Evolutionary conservation across 2,113 vertebrate genomes (phyloP).

Genomic region (Dolichallabes microphthalmus): DNA sequence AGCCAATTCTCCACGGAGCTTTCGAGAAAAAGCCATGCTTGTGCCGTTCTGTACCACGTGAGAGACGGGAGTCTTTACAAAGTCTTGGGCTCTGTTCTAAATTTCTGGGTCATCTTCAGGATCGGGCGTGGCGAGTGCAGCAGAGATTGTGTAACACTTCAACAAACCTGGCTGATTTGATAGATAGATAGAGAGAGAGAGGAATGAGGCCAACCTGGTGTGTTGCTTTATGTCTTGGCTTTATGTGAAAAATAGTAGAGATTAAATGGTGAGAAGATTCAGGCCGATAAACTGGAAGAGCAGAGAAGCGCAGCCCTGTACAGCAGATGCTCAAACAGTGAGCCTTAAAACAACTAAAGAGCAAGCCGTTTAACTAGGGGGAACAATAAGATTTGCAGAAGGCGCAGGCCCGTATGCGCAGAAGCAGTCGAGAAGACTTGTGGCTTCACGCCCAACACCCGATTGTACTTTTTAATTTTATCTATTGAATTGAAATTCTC

Average conservation of each 20-base stretch:
- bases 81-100: background rate
- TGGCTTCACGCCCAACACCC: too few species aligned
- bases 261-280: slow-evolving; percentile 30
- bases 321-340: slow-evolving; percentile 40
- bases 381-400: background rate
- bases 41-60: background rate
- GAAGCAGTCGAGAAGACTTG: background rate
- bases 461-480: background rate
- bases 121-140: background rate
- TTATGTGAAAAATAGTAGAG: slow-evolving; percentile 28
- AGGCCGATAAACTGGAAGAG: slow-evolving; percentile 50
- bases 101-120: background rate
- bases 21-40: background rate
- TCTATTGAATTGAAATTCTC: background rate
- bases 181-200: background rate
- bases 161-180: background rate
- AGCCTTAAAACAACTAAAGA: slow-evolving; percentile 25
- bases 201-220: background rate
- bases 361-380: background rate
- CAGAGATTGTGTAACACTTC: background rate
- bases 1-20: background rate
- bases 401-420: background rate
- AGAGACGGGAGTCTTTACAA: background rate
- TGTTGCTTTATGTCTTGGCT: background rate
- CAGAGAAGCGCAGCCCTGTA: slow-evolving; percentile 14